Percentiles rank a stretch among this genome's conserved stretches.
Evolutionary conservation across 2,888 invertebrate species (phyloP).

Genomic region (Cryptocheilus praepositus): DNA sequence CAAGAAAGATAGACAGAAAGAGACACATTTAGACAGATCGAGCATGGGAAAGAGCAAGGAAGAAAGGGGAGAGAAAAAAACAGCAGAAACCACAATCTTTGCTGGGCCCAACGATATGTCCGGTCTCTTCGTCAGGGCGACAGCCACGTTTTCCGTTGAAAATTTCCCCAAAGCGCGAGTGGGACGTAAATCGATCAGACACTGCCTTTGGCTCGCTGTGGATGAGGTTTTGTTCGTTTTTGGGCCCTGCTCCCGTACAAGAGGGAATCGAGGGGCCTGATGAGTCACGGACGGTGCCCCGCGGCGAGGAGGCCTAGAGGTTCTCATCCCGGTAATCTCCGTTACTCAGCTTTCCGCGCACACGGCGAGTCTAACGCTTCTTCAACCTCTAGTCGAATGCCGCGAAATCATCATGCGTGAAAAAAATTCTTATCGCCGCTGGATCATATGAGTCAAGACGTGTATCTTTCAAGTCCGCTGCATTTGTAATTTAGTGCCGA

Average conservation of each 20-base stretch:
- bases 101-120: conserved; percentile 45
- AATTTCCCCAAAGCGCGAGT: conserved; percentile 69
- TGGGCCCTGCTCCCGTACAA: conserved; percentile 71
- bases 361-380: neutral
- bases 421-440: neutral
- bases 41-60: conserved; percentile 9
- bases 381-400: neutral
- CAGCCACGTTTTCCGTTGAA: conserved; percentile 64
- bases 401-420: neutral
- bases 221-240: conserved; percentile 65
- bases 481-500: too few species aligned
- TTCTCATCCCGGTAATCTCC: conserved; percentile 51
- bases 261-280: conserved; percentile 73
- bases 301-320: conserved; percentile 69
- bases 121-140: conserved; percentile 41
- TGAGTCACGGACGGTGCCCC: conserved; percentile 74
- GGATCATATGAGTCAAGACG: too few species aligned
- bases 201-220: conserved; percentile 62
- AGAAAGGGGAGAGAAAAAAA: neutral
- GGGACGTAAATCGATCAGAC: conserved; percentile 73
- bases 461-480: too few species aligned
- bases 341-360: too few species aligned
- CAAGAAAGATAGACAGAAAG: conserved; percentile 22
- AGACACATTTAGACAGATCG: conserved; percentile 1
- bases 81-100: conserved; percentile 28